Conservation (phyloP, 2,113 vertebrate species). For the Atractosteus spatula region DNA sequence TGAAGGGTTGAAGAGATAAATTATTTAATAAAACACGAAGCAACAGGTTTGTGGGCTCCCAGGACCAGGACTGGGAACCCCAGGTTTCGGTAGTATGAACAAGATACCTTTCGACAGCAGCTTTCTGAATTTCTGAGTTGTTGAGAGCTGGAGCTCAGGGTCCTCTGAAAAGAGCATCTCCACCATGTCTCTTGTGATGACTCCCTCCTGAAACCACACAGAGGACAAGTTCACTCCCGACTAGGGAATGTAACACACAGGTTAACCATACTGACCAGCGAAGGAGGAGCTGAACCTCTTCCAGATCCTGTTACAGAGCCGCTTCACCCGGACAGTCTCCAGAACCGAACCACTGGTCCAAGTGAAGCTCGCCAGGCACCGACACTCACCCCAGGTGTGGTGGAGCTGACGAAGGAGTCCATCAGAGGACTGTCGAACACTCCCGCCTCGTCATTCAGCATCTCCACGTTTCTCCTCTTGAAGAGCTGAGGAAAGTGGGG, state of each 20-base stretch:
- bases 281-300: too few relatives aligned
- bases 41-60: too few relatives aligned
- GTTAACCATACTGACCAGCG: too few relatives aligned
- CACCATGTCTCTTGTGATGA: slow-evolving; percentile 95
- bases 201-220: slow-evolving; percentile 77
- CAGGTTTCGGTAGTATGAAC: background rate
- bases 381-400: slow-evolving; percentile 73
- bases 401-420: slow-evolving; percentile 82
- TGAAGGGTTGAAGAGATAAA: too few relatives aligned
- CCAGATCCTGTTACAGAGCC: too few relatives aligned
- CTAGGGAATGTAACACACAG: too few relatives aligned
- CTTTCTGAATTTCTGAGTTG: slow-evolving; percentile 96
- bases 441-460: slow-evolving; percentile 84
- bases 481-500: slow-evolving; percentile 75
- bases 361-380: background rate
- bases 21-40: too few relatives aligned
- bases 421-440: slow-evolving; percentile 87
- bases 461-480: slow-evolving; percentile 94
- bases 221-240: background rate
- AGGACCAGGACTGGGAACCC: too few relatives aligned
- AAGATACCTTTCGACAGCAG: slow-evolving; percentile 91
- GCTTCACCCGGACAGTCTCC: too few relatives aligned
- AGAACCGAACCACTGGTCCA: too few relatives aligned
- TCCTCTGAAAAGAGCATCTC: slow-evolving; percentile 97
- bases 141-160: slow-evolving; percentile 87